Evolutionary conservation across 2,888 invertebrate species (phyloP).

Genomic region (Caenorhabditis plicata): DNA sequence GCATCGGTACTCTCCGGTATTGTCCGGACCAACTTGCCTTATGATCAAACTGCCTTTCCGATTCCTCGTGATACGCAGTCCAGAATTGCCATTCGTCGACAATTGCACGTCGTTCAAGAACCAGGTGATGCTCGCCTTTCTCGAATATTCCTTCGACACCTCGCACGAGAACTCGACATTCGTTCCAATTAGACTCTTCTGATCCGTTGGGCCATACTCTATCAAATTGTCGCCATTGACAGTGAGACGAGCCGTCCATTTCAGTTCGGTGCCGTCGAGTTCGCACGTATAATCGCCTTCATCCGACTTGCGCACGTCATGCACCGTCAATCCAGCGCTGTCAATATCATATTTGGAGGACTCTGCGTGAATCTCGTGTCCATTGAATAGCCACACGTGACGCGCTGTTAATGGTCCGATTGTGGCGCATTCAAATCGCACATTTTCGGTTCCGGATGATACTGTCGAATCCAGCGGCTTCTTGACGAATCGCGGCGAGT

Average conservation of each 20-base stretch:
- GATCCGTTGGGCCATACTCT: conserved; percentile 70
- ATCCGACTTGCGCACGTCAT: conserved; percentile 41
- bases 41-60: conserved; percentile 43
- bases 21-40: conserved; percentile 71
- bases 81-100: conserved; percentile 33
- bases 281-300: conserved; percentile 68
- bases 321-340: conserved; percentile 30
- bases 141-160: conserved; percentile 81
- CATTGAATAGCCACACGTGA: conserved; percentile 27
- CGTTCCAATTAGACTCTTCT: conserved; percentile 83
- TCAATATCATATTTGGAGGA: conserved; percentile 20
- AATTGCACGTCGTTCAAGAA: conserved; percentile 42
- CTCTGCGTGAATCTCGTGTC: conserved; percentile 18
- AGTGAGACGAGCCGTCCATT: conserved; percentile 41
- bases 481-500: conserved; percentile 10
- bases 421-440: conserved; percentile 32
- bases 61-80: conserved; percentile 35
- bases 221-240: conserved; percentile 84
- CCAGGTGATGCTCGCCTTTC: conserved; percentile 44
- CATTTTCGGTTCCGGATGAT: conserved; percentile 31
- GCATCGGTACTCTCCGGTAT: conserved; percentile 82
- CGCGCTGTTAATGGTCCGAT: conserved; percentile 22
- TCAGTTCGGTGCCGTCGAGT: conserved; percentile 65
- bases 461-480: conserved; percentile 30
- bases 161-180: conserved; percentile 91